Conservation (phyloP, 2,888 invertebrate genomes). For the Steromphala cineraria region DNA sequence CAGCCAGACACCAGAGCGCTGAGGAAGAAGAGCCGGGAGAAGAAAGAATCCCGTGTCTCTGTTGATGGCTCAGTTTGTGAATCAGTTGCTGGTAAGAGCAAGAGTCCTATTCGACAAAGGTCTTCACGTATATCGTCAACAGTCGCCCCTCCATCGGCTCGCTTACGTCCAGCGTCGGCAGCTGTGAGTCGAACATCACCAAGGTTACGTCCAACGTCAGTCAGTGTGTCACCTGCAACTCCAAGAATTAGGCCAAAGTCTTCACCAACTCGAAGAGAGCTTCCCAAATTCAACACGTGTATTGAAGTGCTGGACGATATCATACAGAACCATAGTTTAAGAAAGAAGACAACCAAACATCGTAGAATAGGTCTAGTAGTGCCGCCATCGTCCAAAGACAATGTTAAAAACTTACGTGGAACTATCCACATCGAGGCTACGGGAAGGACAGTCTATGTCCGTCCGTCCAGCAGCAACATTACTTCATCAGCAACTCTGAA, state of each 20-base stretch:
- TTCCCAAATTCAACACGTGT: not conserved
- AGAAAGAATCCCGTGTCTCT: not conserved
- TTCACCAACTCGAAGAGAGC: not conserved
- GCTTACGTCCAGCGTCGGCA: not conserved
- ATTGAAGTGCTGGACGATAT: slow-evolving; percentile 2
- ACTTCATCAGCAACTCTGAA: not conserved
- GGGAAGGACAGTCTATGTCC: not conserved
- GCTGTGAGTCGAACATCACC: no score
- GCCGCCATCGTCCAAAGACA: not conserved
- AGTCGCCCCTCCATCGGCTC: not conserved
- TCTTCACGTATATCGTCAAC: not conserved
- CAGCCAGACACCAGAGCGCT: slow-evolving; percentile 20
- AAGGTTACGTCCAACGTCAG: not conserved
- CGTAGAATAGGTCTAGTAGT: not conserved
- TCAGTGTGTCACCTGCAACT: not conserved
- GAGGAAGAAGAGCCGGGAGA: not conserved
- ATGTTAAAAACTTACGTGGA: not conserved
- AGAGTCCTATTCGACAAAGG: not conserved
- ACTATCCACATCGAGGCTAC: not conserved
- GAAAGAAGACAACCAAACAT: not conserved
- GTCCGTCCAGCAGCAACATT: not conserved
- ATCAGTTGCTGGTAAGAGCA: not conserved
- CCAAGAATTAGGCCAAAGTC: not conserved
- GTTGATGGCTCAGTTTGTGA: not conserved
- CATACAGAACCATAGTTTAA: not conserved